Evolutionary conservation across 2,888 invertebrate genomes (phyloP), one percentile per base, ranked within the genome.

Genomic region (Chalcis sispes): DNA sequence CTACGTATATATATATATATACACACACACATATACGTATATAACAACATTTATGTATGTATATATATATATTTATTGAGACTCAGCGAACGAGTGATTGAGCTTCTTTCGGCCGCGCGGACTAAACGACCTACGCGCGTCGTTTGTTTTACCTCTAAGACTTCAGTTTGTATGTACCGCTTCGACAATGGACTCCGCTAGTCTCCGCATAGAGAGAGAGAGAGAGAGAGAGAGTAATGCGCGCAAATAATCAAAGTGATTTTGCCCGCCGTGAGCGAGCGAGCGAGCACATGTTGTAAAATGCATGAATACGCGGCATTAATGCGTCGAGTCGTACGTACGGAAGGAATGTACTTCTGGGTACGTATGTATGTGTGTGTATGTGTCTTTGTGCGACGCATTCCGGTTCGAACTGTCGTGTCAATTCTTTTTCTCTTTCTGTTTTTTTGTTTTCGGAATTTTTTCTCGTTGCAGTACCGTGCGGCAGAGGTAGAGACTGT

Each of bases 201-300:
- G n/a, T n/a, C n/a, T n/a, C n/a, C n/a, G n/a, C n/a, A n/a, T 67
- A 23, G 29, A 59, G 10, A 3, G 32, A 50, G 54, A 25, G 29
- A n/a, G n/a, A n/a, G n/a, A n/a, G n/a, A n/a, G n/a, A 40, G 48
- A 72, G 72, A 76, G 56, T 76, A 72, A 72, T 72, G 72, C 56
- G 66, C 72, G 66, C 76, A 61, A 67, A 76, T 76, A 76, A 76
- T 76, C 76, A 67, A 72, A 72, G 76, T 72, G 76, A 72, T 76
- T 72, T 75, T 58, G 52, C 29, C 40, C 32, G 54, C 40, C 40
- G 42, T 23, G n/a, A n/a, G n/a, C 13, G n/a, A n/a, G n/a, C n/a
- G 36, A 18, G 29, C 23, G 36, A 50, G 58, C 40, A n/a, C 56
- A 20, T 36, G 72, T 76, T 71, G 76, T 72, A 76, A 76, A 76